These are phyloP conservation scores for Camponotus pennsylvanicus DNA, from an alignment of 1,140 invertebrate species.

Conservation along the genomic window DNA sequence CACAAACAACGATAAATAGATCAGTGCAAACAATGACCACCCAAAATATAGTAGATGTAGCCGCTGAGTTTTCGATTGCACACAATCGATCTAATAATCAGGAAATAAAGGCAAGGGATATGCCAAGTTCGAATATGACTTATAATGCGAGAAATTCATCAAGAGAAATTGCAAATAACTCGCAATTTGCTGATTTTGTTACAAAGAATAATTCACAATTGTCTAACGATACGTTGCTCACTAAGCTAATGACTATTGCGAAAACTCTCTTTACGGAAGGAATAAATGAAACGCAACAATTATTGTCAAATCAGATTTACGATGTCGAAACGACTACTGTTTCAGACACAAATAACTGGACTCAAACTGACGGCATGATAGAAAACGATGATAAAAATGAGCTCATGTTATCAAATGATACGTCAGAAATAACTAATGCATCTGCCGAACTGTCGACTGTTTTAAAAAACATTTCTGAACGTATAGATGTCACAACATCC, in stretches of 20 bases:
- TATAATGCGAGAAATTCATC: constrained; percentile 9
- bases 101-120: neutral
- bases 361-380: constrained; percentile 17
- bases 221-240: constrained; percentile 70
- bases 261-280: constrained; percentile 75
- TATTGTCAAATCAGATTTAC: neutral
- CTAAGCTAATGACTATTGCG: constrained; percentile 77
- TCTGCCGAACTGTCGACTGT: constrained; percentile 1
- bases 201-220: neutral
- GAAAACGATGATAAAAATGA: constrained; percentile 33
- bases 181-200: constrained; percentile 8
- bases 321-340: neutral
- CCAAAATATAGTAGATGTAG: constrained; percentile 39
- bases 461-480: constrained; percentile 15
- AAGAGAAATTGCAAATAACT: constrained; percentile 26
- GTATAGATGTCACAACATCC: constrained; percentile 7
- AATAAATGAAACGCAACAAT: constrained; percentile 61
- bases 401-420: neutral
- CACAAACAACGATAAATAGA: neutral
- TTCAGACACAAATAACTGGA: neutral
- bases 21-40: neutral
- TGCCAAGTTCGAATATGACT: constrained; percentile 19
- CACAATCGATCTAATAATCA: neutral
- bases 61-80: neutral
- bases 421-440: neutral